These are phyloP conservation scores for Knipowitschia caucasica DNA, from an alignment of 2,797 vertebrate species.

Conservation along the genomic window DNA sequence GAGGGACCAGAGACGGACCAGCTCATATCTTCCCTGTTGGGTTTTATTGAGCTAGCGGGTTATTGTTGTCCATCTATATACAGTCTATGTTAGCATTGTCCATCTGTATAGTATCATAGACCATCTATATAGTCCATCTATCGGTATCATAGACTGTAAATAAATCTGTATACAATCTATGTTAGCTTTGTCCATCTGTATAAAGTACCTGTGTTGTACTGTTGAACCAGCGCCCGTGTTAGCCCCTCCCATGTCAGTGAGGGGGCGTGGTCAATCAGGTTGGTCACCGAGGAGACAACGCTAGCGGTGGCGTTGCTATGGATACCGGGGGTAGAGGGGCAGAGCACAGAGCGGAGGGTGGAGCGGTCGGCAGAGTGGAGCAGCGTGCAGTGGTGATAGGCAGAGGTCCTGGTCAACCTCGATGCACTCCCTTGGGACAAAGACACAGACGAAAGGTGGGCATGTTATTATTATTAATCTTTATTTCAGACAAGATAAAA, in stretches of 20 bases:
- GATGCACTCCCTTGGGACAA: constrained; percentile 83
- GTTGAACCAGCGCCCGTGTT: constrained; percentile 74
- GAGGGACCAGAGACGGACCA: too few species aligned
- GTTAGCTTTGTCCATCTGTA: too few species aligned
- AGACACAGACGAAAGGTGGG: too few species aligned
- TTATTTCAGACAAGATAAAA: too few species aligned
- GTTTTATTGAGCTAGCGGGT: too few species aligned
- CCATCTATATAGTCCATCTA: not conserved
- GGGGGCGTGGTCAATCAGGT: constrained; percentile 83
- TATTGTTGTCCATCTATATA: too few species aligned
- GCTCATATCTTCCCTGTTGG: too few species aligned
- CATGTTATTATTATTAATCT: too few species aligned
- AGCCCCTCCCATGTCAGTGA: constrained; percentile 78
- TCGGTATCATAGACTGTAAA: not conserved
- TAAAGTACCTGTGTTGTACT: constrained; percentile 78
- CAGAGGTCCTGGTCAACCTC: constrained; percentile 82
- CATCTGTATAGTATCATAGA: too few species aligned
- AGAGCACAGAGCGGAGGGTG: constrained; percentile 77
- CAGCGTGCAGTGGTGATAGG: constrained; percentile 94
- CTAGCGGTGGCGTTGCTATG: constrained; percentile 90
- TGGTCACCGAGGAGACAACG: constrained; percentile 82
- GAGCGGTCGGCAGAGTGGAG: constrained; percentile 78
- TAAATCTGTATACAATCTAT: not conserved
- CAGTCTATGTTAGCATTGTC: too few species aligned
- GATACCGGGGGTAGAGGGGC: constrained; percentile 80